Conservation (phyloP, 2,797 vertebrate genomes). For the Steatocranus sp. region DNA sequence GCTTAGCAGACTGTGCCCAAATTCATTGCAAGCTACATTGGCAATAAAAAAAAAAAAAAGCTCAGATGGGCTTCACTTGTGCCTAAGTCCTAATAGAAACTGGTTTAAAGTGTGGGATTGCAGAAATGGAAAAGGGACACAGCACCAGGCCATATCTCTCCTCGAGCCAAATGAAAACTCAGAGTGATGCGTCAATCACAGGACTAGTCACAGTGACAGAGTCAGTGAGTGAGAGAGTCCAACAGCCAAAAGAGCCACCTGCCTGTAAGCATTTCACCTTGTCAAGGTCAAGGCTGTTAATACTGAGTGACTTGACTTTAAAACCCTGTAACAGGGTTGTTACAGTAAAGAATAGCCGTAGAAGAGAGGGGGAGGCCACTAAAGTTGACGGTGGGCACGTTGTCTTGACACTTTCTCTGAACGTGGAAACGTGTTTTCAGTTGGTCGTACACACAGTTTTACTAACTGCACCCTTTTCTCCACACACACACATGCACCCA, state of each 20-base stretch:
- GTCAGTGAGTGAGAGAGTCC: slow-evolving; percentile 43
- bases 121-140: slow-evolving; percentile 41
- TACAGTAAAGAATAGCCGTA: background rate
- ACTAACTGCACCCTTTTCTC: background rate
- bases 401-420: background rate
- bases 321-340: slow-evolving; percentile 24
- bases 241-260: slow-evolving; percentile 39
- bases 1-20: background rate
- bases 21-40: slow-evolving; percentile 3
- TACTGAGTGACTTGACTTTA: slow-evolving; percentile 34
- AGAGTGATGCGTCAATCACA: slow-evolving; percentile 58
- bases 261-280: slow-evolving; percentile 44
- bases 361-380: background rate
- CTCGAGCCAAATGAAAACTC: slow-evolving; percentile 52
- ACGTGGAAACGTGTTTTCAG: background rate
- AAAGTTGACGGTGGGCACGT: background rate
- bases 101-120: slow-evolving; percentile 37
- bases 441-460: background rate
- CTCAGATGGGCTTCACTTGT: slow-evolving; percentile 15
- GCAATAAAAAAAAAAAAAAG: background rate
- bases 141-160: slow-evolving; percentile 37
- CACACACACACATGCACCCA: background rate
- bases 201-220: slow-evolving; percentile 44
- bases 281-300: slow-evolving; percentile 61
- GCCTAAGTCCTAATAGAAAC: slow-evolving; percentile 41